Evolutionary conservation across 64 coral and sea anemone genomes (phyloP).

Genomic region (Pachyseris speciosa): DNA sequence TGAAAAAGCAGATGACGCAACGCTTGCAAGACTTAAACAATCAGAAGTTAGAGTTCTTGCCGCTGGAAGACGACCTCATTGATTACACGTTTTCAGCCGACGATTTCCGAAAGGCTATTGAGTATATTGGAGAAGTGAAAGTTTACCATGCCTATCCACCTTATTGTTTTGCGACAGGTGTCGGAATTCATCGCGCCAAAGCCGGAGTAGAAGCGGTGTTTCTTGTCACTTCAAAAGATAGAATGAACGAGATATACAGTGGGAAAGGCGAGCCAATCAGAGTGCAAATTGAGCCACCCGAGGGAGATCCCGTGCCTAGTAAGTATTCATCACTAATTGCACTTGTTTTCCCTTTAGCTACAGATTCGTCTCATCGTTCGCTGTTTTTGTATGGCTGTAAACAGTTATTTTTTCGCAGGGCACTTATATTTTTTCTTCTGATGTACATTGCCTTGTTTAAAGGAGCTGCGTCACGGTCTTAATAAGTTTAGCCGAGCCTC

Average conservation of each 20-base stretch:
- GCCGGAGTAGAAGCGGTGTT: constrained; percentile 92
- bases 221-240: constrained; percentile 86
- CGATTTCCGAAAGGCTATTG: constrained; percentile 87
- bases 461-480: no score
- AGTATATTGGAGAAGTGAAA: constrained; percentile 75
- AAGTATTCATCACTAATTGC: background rate
- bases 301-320: constrained; percentile 81
- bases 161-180: constrained; percentile 87
- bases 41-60: constrained; percentile 72
- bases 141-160: constrained; percentile 84
- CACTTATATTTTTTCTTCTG: no score
- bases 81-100: constrained; percentile 89
- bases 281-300: constrained; percentile 75
- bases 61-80: constrained; percentile 91
- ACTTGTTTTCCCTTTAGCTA: no score
- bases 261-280: constrained; percentile 79
- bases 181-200: constrained; percentile 89
- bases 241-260: constrained; percentile 87
- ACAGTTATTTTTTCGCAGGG: no score
- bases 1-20: constrained; percentile 94
- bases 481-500: no score
- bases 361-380: no score
- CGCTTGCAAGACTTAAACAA: constrained; percentile 86
- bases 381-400: no score
- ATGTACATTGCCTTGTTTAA: no score